These are phyloP conservation scores for Callaeas wilsoni DNA, from an alignment of 2,113 vertebrate genomes.

Conservation along the genomic window DNA sequence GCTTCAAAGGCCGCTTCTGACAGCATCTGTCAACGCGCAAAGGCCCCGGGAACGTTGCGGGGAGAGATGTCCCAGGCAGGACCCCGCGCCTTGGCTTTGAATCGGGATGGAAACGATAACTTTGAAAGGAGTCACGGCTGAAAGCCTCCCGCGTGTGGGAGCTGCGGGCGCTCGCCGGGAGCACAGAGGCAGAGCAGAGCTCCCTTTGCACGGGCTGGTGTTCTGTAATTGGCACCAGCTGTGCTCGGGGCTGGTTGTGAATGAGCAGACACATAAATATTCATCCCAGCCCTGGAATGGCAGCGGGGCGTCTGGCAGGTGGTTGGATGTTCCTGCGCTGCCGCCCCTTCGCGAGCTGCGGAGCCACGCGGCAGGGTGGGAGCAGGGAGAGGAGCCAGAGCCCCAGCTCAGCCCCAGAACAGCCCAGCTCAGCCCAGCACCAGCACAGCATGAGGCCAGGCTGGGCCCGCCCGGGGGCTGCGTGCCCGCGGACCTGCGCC, in stretches of 20 bases:
- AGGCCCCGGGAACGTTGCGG: fast-evolving
- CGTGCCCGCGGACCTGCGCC: fast-evolving
- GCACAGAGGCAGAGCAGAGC: no score
- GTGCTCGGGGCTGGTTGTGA: background rate
- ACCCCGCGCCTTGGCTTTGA: background rate
- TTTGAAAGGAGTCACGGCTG: fast-evolving
- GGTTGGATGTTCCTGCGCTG: background rate
- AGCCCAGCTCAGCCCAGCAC: background rate
- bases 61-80: background rate
- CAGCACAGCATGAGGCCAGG: background rate
- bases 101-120: fast-evolving
- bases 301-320: background rate
- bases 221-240: background rate
- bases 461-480: background rate
- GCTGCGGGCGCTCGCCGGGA: background rate
- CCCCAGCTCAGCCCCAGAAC: background rate
- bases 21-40: background rate
- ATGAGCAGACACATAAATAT: background rate
- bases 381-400: background rate
- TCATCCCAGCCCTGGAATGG: background rate
- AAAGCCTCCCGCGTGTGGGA: background rate
- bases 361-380: background rate
- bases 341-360: background rate
- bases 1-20: background rate
- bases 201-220: background rate